Evolutionary conservation across 2,113 vertebrate species (phyloP).

Genomic region (Melanerpes formicivorus): DNA sequence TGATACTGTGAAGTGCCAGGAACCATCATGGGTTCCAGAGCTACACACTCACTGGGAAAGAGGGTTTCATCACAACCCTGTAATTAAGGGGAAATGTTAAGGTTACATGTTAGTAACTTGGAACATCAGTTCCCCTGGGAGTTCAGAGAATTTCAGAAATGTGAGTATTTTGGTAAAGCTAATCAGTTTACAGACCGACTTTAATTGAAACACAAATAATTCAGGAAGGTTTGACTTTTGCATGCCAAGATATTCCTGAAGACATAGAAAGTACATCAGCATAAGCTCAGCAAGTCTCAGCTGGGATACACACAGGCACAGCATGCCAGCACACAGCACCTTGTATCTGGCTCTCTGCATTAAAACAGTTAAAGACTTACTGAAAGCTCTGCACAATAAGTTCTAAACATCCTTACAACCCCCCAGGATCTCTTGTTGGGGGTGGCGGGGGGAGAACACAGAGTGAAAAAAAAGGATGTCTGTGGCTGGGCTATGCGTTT

Average conservation of each 20-base stretch:
- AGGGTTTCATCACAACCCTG: conserved; percentile 11
- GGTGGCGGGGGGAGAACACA: too few relatives aligned
- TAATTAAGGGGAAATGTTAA: conserved; percentile 39
- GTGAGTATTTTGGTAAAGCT: conserved; percentile 22
- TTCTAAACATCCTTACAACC: background rate
- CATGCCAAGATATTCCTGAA: background rate
- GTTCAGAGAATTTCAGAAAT: background rate
- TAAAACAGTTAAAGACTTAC: background rate
- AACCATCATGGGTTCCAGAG: background rate
- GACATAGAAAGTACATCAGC: background rate
- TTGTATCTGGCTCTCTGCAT: background rate
- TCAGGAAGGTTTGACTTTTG: background rate
- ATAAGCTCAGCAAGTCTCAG: background rate
- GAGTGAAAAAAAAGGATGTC: background rate
- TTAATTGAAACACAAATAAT: conserved; percentile 20
- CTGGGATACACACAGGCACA: background rate
- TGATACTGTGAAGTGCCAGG: background rate
- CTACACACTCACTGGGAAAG: background rate
- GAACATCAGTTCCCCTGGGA: background rate
- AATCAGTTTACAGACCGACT: conserved; percentile 12
- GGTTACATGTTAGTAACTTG: background rate
- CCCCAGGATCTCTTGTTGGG: background rate
- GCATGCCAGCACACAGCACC: background rate
- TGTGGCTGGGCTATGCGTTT: background rate
- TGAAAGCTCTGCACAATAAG: background rate